Evolutionary conservation across 2,888 invertebrate species (phyloP), one percentile per base, ranked within the genome.

Genomic region (Orthonychiurus folsomi): DNA sequence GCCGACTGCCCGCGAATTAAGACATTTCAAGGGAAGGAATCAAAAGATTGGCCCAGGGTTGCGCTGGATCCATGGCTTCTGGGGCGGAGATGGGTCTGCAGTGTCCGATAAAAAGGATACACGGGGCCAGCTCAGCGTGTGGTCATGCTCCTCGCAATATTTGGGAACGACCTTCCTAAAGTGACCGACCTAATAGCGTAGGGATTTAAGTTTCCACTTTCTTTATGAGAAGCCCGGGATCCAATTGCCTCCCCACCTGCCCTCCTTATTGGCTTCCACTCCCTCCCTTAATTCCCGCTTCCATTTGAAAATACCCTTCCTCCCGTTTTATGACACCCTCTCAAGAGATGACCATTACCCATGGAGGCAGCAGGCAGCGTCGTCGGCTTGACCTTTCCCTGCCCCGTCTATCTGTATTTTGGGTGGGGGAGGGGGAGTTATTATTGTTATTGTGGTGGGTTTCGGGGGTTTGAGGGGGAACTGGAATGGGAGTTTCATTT

Each of bases 51-150:
- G 56, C n/a, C n/a, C n/a, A n/a, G n/a, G 37, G 37, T 9, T 9
- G 37, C 37, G 9, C 15, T 37, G 37, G 37, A 37, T 9, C 5
- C 5, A 37, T 37, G 15, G n/a, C n/a, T n/a, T n/a, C n/a, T n/a
- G n/a, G n/a, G 64, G 67, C 69, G 67, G 70, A 70, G 70, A 71
- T 73, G 71, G 70, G 71, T 70, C 73, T 71, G 71, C 69, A 69
- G 70, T 70, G 70, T 69, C 70, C 69, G 71, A 71, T 71, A 71
- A 71, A 71, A 70, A 64, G 63, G 61, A 63, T 54, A 56, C 24
- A 47, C 53, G 53, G 27, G 50, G 56, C 57, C 12, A 54, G 57
- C n/a, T 9, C 37, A 37, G 37, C 37, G 37, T 37, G 37, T 37
- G 37, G 15, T 15, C 37, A 37, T 37, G 37, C 15, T 56, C 21